Conservation (phyloP, 2,888 invertebrate species). For the Galerucella pusilla region DNA sequence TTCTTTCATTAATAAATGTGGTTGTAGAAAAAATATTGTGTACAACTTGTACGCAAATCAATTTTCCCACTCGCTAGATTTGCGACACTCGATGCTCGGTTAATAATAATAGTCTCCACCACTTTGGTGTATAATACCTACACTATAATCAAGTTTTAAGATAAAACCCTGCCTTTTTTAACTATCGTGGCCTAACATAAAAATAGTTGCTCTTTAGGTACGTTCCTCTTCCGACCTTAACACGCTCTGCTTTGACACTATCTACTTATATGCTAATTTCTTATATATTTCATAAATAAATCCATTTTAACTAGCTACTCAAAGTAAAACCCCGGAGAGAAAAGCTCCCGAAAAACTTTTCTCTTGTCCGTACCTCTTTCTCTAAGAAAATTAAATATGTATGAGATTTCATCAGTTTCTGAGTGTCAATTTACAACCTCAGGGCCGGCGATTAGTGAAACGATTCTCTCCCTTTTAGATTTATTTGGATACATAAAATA, state of each 20-base stretch:
- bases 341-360: constrained; percentile 30
- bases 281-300: background rate
- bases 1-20: too few species aligned
- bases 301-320: background rate
- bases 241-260: background rate
- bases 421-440: constrained; percentile 49
- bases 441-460: constrained; percentile 45
- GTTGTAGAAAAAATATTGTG: too few species aligned
- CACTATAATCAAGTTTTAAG: too few species aligned
- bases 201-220: too few species aligned
- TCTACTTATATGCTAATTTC: background rate
- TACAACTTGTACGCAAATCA: too few species aligned
- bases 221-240: too few species aligned
- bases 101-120: too few species aligned
- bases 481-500: constrained; percentile 28
- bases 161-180: too few species aligned
- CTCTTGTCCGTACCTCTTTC: constrained; percentile 16
- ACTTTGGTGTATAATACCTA: too few species aligned
- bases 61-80: too few species aligned
- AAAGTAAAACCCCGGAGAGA: constrained; percentile 15
- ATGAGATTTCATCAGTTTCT: constrained; percentile 49
- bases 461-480: constrained; percentile 40
- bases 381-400: constrained; percentile 46
- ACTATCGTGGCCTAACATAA: too few species aligned
- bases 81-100: too few species aligned